Base-by-base conservation (phyloP, 2,888 invertebrate species). In the Leptopilina drosophilae region DNA sequence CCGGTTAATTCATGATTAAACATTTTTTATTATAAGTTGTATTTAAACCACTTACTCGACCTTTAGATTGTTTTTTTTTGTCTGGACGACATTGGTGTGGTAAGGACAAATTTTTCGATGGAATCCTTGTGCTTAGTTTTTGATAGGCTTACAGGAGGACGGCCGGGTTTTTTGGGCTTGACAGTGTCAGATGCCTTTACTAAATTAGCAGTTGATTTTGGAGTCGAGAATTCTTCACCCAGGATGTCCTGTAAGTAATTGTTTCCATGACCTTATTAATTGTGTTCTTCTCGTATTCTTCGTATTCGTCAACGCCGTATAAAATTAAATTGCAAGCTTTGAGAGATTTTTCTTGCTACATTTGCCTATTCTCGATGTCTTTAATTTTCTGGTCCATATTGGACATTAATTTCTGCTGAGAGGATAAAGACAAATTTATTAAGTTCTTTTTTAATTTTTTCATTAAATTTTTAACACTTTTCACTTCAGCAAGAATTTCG, bases 301-400 rank as follows among this genome's bases (percentile, higher is more conserved):
- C 59, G 15, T 5, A 1, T 5, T 59, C 59, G 14, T n/a, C 59
- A 6, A 59, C 59, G n/a, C 15, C 15, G n/a, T 12, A 59, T 59
- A 59, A n/a, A 8, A 59, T 59, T 59, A 59, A 59, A n/a, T 59
- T 59, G 15, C 59, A 59, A 15, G 59, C 59, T 59, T 59, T 59
- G 8, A 59, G 6, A 5, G n/a, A 59, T 59, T 59, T 49, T 49
- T 49, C 49, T 49, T 49, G 49, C 11, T 6, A 59, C 1, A 15
- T n/a, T 15, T 59, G n/a, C 12, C 15, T 15, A 7, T 59, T 59
- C 6, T 59, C 59, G n/a, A 15, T 15, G 59, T 5, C n/a, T n/a
- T 15, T 1, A 59, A 59, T 49, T 49, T 12, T 49, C 49, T 49
- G 49, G 49, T 49, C 49, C 49, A 49, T 49, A 11, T 9, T 11